These are phyloP conservation scores for Girardinus metallicus DNA, from an alignment of 2,797 vertebrate species.

Conservation along the genomic window DNA sequence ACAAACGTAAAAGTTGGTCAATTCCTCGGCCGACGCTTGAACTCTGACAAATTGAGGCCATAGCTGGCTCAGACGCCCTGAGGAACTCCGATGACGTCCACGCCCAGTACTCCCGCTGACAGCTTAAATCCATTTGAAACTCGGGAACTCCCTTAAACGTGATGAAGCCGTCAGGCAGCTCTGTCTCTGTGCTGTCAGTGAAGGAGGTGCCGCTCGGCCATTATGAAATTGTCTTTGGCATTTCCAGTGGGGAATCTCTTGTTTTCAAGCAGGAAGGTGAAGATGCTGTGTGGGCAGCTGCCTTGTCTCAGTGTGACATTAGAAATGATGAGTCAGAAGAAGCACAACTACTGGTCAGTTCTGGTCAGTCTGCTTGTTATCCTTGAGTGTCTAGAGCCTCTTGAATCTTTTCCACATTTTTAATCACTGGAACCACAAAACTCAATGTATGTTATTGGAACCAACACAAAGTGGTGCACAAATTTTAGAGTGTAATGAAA, in stretches of 20 bases:
- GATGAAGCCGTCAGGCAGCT: constrained; percentile 32
- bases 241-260: constrained; percentile 59
- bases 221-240: constrained; percentile 50
- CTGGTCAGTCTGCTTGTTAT: background rate
- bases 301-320: constrained; percentile 26
- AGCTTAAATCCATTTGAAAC: constrained; percentile 37
- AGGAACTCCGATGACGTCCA: constrained; percentile 49
- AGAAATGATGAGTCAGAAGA: background rate
- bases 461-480: background rate
- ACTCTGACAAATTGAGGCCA: constrained; percentile 27
- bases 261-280: constrained; percentile 58
- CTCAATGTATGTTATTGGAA: background rate
- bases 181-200: constrained; percentile 32
- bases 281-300: constrained; percentile 35
- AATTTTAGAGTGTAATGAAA: background rate
- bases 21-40: background rate
- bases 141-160: constrained; percentile 44
- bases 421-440: background rate
- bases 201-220: constrained; percentile 31
- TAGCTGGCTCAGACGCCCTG: constrained; percentile 21
- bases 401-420: background rate
- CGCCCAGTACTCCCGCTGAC: constrained; percentile 28
- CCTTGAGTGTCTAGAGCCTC: background rate
- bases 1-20: constrained; percentile 8
- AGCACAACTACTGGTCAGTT: constrained; percentile 1